phyloP scores from a whole-genome alignment of 2,113 vertebrate species.

The Oxyruncus cristatus region DNA sequence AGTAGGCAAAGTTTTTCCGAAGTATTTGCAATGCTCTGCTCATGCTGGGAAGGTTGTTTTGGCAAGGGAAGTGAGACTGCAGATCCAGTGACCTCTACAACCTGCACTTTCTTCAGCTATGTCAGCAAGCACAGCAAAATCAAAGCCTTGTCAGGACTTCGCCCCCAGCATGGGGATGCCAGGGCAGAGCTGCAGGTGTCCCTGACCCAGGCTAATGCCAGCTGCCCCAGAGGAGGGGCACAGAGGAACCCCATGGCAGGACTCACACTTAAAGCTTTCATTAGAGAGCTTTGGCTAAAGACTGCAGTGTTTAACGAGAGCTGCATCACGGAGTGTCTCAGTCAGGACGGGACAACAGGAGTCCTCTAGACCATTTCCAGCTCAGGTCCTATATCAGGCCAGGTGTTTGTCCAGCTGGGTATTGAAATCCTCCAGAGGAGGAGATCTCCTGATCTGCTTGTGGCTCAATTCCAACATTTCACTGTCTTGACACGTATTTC shows the following conservation, averaged over 20 bases:
- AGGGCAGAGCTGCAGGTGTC: neutral
- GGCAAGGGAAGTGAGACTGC: neutral
- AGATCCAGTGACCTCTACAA: neutral
- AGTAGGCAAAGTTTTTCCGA: neutral
- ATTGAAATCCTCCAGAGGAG: neutral
- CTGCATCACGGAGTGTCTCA: neutral
- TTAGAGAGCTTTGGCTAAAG: neutral
- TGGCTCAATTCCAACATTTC: neutral
- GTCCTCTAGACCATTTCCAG: neutral
- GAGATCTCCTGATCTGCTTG: neutral
- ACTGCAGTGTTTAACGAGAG: neutral
- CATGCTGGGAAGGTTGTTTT: neutral
- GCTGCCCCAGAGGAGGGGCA: neutral
- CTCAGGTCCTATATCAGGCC: neutral
- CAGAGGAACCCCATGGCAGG: neutral
- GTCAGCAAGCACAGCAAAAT: neutral
- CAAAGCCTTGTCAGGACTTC: neutral
- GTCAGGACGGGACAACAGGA: neutral
- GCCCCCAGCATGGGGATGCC: fast-evolving
- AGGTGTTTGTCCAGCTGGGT: neutral
- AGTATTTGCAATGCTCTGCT: neutral
- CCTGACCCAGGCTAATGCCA: neutral
- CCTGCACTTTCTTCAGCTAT: neutral
- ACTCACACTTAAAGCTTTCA: neutral
- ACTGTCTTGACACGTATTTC: neutral